Conservation (phyloP, 2,797 vertebrate species). For the Premnoplex brunnescens region DNA sequence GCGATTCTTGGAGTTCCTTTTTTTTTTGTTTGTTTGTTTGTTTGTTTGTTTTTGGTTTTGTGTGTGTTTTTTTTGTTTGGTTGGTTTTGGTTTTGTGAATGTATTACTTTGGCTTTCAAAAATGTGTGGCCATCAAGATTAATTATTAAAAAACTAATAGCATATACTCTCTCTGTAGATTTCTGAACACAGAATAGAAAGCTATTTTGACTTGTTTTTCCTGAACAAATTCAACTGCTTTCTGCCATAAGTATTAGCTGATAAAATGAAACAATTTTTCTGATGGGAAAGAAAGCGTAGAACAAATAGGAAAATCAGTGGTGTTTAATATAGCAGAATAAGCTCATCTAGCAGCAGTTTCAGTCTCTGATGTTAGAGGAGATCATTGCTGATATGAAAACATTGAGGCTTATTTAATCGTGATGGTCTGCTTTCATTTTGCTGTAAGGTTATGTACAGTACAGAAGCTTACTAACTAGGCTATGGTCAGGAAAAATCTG, state of each 20-base stretch:
- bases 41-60: too few relatives aligned
- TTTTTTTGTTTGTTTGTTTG: background rate
- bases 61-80: background rate
- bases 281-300: background rate
- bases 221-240: background rate
- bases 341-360: background rate
- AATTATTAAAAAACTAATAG: background rate
- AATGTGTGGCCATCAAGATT: background rate
- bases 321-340: background rate
- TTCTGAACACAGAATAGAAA: background rate
- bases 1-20: background rate
- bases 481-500: background rate
- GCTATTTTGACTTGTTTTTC: background rate
- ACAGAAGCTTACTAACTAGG: background rate
- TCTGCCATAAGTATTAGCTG: background rate
- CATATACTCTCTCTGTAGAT: background rate
- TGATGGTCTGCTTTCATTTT: background rate
- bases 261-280: background rate
- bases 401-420: background rate
- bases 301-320: background rate
- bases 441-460: background rate
- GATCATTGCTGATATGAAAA: background rate
- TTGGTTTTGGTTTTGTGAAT: background rate
- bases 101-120: background rate
- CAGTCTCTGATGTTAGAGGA: background rate